A percentile compares a stretch with the other conserved stretches of the same genome.
Evolutionary conservation across 2,113 vertebrate species (phyloP).

Genomic region (Microtus ochrogaster): DNA sequence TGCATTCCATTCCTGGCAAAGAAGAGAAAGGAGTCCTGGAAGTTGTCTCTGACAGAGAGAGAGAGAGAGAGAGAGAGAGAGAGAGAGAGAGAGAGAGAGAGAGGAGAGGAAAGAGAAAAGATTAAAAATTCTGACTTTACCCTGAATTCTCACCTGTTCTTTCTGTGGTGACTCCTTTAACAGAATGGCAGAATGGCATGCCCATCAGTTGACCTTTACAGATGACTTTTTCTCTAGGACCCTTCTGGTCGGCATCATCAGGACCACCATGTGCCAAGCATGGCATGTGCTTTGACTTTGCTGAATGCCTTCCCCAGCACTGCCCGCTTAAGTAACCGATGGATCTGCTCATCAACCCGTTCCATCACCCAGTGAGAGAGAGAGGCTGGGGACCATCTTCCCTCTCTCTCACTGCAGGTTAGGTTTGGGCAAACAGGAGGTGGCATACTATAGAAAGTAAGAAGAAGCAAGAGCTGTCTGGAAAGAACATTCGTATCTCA

Average conservation of each 20-base stretch:
- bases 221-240: background rate
- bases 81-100: too few relatives aligned
- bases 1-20: background rate
- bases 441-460: accelerated
- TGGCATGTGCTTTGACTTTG: accelerated
- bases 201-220: background rate
- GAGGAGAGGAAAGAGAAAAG: too few relatives aligned
- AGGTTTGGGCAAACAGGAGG: background rate
- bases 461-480: background rate
- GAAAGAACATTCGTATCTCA: background rate
- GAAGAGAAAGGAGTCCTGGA: too few relatives aligned
- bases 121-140: background rate
- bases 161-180: background rate
- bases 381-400: background rate
- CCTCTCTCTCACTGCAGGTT: accelerated
- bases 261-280: background rate
- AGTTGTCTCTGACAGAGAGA: background rate
- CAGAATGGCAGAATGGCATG: background rate
- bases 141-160: background rate
- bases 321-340: background rate
- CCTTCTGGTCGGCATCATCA: background rate
- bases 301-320: background rate
- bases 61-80: too few relatives aligned
- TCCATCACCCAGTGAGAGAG: background rate
- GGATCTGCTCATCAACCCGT: background rate